Evolutionary conservation across 2,888 invertebrate genomes (phyloP), one percentile per base, ranked within the genome.

Genomic region (Monopis laevigella): DNA sequence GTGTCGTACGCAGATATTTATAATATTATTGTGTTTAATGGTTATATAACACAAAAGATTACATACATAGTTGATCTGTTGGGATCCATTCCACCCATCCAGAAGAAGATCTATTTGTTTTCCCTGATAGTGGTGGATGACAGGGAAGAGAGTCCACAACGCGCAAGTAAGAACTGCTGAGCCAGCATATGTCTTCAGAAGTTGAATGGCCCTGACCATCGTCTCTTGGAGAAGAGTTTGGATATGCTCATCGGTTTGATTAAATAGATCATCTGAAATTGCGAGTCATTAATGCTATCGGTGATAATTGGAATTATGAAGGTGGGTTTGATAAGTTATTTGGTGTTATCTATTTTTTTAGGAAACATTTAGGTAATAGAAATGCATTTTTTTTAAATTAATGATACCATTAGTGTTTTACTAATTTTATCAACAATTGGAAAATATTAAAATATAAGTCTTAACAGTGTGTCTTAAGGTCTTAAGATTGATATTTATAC

Each of bases 131-230:
- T 52, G 61, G 32, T 47, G 47, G 48, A 58, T 48, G 44, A 55
- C 46, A 5, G 71, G 59, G 50, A 67, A 65, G 28, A 59, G 52
- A 43, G 59, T 51, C 73, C 73, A 73, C 46, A 73, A 61, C 48
- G 60, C 46, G 55, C 73, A 73, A 26, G 71, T 71, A 35, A 64
- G 45, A 41, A 62, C 63, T n/a, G 73, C 73, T 44, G 58, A 51
- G 48, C 64, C 18, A 4, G 11, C 16, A 12, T 18, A 29, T 19
- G 28, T 7, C 4, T 24, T 28, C 7, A 16, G 29, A 4, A 40
- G 19, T n/a, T 14, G 14, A 5, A 29, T 13, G n/a, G 40, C 29
- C n/a, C 13, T 40, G 4, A 7, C 29, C 2, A 19, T 17, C 13
- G 29, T 40, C 5, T 18, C 11, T n/a, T 8, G 19, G 5, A 40